phyloP scores from a whole-genome alignment of 2,797 vertebrate species.

The Zenarchopterus dispar region DNA sequence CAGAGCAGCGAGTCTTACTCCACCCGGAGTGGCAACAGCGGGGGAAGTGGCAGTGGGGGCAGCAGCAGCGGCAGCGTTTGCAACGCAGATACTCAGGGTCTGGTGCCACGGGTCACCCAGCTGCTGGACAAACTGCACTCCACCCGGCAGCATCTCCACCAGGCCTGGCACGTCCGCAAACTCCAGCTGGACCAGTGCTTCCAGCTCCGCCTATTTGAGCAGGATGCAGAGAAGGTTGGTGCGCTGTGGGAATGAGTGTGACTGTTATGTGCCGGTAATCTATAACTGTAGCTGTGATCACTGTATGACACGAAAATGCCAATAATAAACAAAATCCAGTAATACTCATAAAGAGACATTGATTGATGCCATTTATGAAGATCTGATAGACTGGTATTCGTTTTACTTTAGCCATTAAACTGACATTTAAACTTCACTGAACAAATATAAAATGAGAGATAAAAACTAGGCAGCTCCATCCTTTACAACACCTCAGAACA shows the following conservation, averaged over 20 bases:
- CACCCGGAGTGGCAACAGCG: constrained; percentile 87
- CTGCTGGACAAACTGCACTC: constrained; percentile 96
- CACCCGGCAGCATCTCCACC: constrained; percentile 94
- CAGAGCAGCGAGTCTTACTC: constrained; percentile 96
- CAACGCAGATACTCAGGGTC: constrained; percentile 94
- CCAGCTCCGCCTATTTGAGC: constrained; percentile 96
- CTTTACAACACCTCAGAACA: not conserved
- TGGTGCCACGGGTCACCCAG: constrained; percentile 92
- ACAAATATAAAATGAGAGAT: constrained; percentile 6
- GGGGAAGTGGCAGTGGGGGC: constrained; percentile 72
- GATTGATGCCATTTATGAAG: constrained; percentile 29
- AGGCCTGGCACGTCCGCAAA: constrained; percentile 97
- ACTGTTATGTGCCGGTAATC: constrained; percentile 44
- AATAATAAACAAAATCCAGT: constrained; percentile 54
- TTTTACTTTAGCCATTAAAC: constrained; percentile 6
- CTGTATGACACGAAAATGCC: constrained; percentile 37
- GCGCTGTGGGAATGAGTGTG: not conserved
- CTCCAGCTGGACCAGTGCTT: constrained; percentile 98
- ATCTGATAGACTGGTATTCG: not conserved
- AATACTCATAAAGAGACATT: constrained; percentile 37
- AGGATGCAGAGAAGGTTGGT: constrained; percentile 97
- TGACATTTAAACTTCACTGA: constrained; percentile 16
- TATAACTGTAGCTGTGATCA: constrained; percentile 45
- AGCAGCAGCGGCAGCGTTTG: constrained; percentile 78
- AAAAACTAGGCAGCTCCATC: not conserved